phyloP scores from a whole-genome alignment of 2,888 invertebrate species.

The Tholera decimalis region DNA sequence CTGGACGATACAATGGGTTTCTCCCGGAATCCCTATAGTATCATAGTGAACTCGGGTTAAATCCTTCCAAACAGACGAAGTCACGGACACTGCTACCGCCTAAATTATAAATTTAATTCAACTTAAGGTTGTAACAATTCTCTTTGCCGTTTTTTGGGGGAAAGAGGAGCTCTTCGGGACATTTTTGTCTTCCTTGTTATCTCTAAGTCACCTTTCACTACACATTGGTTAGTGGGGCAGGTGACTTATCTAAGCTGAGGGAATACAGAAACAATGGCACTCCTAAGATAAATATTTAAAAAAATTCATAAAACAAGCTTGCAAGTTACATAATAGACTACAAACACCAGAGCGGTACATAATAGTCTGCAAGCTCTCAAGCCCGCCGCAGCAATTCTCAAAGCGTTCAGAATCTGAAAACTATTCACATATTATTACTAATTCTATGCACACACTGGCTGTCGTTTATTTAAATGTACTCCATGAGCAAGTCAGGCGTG shows the following conservation, averaged over 20 bases:
- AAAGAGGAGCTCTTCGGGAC: background rate
- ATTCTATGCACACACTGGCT: constrained; percentile 68
- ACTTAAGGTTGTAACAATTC: background rate
- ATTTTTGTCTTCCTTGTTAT: background rate
- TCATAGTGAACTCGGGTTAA: too few species aligned
- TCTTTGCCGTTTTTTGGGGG: background rate
- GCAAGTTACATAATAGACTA: too few species aligned
- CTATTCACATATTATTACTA: constrained; percentile 67
- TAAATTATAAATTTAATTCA: too few species aligned
- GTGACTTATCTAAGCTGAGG: constrained; percentile 10
- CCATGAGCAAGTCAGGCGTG: constrained; percentile 68
- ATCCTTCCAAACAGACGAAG: too few species aligned
- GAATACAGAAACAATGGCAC: constrained; percentile 19
- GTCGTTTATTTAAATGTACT: constrained; percentile 75
- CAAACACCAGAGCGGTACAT: constrained; percentile 11
- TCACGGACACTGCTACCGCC: too few species aligned
- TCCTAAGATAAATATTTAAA: constrained; percentile 26
- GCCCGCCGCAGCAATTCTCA: constrained; percentile 39
- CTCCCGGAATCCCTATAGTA: too few species aligned
- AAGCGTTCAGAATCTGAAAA: constrained; percentile 59
- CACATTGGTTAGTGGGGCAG: background rate
- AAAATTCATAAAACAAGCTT: constrained; percentile 33
- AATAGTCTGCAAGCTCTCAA: constrained; percentile 51
- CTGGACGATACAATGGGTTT: too few species aligned
- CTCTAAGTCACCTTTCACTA: background rate